A percentile compares a stretch with the other conserved stretches of the same genome.
Evolutionary conservation across 2,113 vertebrate genomes (phyloP).

Genomic region (crab-eating macaque (Macaca fascicularis)): T2T-MFA8v1.1 NC_088376.1:31744501-31745000

Average conservation of each 20-base stretch:
- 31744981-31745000: background rate
- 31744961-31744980: background rate
- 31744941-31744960: background rate
- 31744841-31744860: background rate
- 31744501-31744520: conserved; percentile 17
- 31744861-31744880: background rate
- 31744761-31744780: background rate
- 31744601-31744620: background rate
- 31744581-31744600: background rate
- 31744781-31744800: background rate
- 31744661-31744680: too few relatives aligned
- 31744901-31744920: background rate
- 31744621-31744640: background rate
- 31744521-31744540: background rate
- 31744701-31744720: background rate
- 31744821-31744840: background rate
- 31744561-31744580: background rate
- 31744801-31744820: background rate
- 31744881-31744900: background rate
- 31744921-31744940: background rate
- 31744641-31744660: too few relatives aligned
- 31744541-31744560: background rate
- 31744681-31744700: background rate
- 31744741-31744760: background rate
- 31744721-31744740: conserved; percentile 16